A percentile compares a stretch with the other conserved stretches of the same genome.
Evolutionary conservation across 2,113 vertebrate species (phyloP).

Genomic region (Hydrolagus affinis): DNA sequence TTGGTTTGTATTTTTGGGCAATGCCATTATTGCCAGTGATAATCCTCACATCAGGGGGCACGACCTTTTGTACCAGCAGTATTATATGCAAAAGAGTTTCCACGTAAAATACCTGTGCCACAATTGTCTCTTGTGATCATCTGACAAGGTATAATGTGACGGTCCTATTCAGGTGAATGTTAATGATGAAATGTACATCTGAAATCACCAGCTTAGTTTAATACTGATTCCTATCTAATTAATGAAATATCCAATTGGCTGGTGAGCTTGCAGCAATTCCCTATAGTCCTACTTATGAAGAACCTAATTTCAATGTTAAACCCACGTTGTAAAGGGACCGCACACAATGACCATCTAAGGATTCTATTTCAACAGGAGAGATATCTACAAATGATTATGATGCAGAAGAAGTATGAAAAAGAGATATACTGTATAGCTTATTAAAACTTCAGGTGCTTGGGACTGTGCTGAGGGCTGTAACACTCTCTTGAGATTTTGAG

Average conservation of each 20-base stretch:
- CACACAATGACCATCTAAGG: not conserved
- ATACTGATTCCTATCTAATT: not conserved
- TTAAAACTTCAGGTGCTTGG: not conserved
- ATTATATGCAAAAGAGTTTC: too few relatives aligned
- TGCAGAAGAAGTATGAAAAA: not conserved
- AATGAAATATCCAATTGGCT: not conserved
- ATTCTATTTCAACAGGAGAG: not conserved
- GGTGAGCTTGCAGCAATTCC: not conserved
- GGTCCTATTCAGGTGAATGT: not conserved
- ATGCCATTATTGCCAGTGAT: too few relatives aligned
- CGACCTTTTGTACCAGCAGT: too few relatives aligned
- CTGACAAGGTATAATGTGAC: too few relatives aligned
- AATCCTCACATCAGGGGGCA: too few relatives aligned
- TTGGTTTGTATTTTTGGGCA: too few relatives aligned
- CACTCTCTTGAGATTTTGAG: too few relatives aligned
- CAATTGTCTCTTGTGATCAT: too few relatives aligned
- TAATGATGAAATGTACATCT: not conserved
- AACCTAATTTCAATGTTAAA: not conserved
- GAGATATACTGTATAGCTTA: not conserved
- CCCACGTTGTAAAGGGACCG: not conserved
- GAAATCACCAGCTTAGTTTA: not conserved
- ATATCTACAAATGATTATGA: not conserved
- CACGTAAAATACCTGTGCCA: too few relatives aligned
- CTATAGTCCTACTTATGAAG: not conserved
- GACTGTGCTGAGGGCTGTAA: too few relatives aligned